Conservation (phyloP, 2,113 vertebrate genomes). For the Melanocharis versteri region DNA sequence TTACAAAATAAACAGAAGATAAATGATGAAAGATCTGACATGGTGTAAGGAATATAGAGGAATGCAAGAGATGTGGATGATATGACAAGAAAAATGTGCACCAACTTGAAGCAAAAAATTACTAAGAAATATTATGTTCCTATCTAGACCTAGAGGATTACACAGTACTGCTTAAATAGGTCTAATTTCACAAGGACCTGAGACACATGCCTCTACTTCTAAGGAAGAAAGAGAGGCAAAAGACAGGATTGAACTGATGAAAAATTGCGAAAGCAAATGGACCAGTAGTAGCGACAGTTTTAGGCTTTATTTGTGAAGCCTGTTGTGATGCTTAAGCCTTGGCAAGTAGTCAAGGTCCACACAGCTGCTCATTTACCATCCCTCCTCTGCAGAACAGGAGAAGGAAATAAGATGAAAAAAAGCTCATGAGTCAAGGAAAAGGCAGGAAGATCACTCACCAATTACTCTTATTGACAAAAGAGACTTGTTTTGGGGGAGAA, state of each 20-base stretch:
- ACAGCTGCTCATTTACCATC: neutral
- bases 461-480: neutral
- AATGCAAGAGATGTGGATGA: neutral
- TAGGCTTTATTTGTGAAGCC: neutral
- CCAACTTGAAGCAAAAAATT: neutral
- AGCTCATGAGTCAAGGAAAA: neutral
- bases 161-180: neutral
- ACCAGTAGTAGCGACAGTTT: neutral
- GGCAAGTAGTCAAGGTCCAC: neutral
- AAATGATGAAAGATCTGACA: neutral
- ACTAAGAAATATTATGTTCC: neutral
- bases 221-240: neutral
- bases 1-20: neutral
- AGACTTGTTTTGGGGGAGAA: neutral
- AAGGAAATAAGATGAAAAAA: neutral
- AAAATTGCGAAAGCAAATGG: neutral
- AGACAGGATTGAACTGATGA: neutral
- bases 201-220: fast-evolving
- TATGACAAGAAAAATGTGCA: neutral
- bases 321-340: neutral
- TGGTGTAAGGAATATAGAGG: neutral
- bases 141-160: neutral
- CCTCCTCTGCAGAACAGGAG: neutral
- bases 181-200: neutral
- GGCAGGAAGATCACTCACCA: neutral